Base-by-base conservation (phyloP, 2,888 invertebrate species). In the Gortyna flavago region DNA sequence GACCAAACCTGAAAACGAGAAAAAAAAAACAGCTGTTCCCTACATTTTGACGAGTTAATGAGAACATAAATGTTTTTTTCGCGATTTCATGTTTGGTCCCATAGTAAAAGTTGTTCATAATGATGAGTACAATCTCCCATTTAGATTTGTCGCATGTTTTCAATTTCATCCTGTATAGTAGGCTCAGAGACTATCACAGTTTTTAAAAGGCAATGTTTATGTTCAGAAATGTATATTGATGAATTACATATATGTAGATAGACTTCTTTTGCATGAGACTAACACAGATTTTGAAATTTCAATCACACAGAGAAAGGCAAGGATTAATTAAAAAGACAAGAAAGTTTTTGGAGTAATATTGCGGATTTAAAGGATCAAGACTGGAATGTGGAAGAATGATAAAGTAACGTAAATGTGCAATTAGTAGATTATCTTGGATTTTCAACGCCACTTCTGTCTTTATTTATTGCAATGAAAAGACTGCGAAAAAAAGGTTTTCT, bases 391-490 rank as follows among this genome's bases (percentile, higher is more conserved):
- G 8, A 25, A 77, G 18, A 65, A 57, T 57, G 38, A 69, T 48
- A 48, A 38, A 73, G 32, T 79, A 59, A n/a, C 21, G 13, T 61
- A 16, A 59, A 41, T 59, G 51, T 32, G 38, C 59, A 66, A 21
- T 73, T 54, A 48, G 8, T 44, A 29, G 62, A 74, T 67, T 62
- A 73, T 62, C 18, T 61, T 38, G 7, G 16, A 48, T 62, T 73
- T 48, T 35, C 5, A 62, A n/a, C n/a, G 2, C 2, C 25, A 75
- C 48, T 16, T 44, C 9, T 48, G 4, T 2, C 13, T 69, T 59
- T 38, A 75, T 75, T 70, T 70, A 75, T 65, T 51, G n/a, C 25
- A 32, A 38, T 67, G 35, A 44, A 32, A 32, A 18, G 25, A 41
- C 48, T 35, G 11, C n/a, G 21, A 38, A 69, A 48, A n/a, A 41